A percentile compares a stretch with the other conserved stretches of the same genome.
Conservation (phyloP, 1,140 invertebrate genomes). For the Drosophila pectinifera region DNA sequence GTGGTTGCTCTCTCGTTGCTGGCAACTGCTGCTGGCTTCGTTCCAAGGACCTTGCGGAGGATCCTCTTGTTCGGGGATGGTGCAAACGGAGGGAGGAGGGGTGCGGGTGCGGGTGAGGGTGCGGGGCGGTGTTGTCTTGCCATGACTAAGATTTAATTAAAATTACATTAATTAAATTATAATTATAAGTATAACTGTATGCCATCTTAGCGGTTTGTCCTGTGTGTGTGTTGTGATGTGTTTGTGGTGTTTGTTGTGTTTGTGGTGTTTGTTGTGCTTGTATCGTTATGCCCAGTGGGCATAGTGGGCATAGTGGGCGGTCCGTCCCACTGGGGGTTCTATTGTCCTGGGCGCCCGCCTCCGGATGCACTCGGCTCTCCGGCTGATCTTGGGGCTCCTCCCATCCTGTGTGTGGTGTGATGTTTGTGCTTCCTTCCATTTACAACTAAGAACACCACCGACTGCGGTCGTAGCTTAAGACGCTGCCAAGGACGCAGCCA, state of each 20-base stretch:
- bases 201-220: slow-evolving; percentile 67
- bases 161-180: slow-evolving; percentile 65
- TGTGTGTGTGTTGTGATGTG: slow-evolving; percentile 27
- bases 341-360: slow-evolving; percentile 8
- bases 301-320: too few relatives aligned
- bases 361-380: background rate
- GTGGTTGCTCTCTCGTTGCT: background rate
- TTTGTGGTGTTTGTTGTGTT: too few relatives aligned
- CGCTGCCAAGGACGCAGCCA: slow-evolving; percentile 27
- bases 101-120: slow-evolving; percentile 4
- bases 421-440: slow-evolving; percentile 32
- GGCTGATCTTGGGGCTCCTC: background rate
- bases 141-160: slow-evolving; percentile 67
- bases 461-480: slow-evolving; percentile 50
- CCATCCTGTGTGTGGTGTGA: background rate
- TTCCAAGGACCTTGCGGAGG: background rate
- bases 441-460: slow-evolving; percentile 53
- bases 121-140: slow-evolving; percentile 35
- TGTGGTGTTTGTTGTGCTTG: too few relatives aligned
- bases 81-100: background rate
- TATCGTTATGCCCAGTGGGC: slow-evolving; percentile 19
- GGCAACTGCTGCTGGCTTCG: slow-evolving; percentile 10
- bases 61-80: background rate
- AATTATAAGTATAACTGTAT: slow-evolving; percentile 68
- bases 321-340: slow-evolving; percentile 15